phyloP scores from a whole-genome alignment of 1,140 invertebrate species.

The Leguminivora glycinivorella region DNA sequence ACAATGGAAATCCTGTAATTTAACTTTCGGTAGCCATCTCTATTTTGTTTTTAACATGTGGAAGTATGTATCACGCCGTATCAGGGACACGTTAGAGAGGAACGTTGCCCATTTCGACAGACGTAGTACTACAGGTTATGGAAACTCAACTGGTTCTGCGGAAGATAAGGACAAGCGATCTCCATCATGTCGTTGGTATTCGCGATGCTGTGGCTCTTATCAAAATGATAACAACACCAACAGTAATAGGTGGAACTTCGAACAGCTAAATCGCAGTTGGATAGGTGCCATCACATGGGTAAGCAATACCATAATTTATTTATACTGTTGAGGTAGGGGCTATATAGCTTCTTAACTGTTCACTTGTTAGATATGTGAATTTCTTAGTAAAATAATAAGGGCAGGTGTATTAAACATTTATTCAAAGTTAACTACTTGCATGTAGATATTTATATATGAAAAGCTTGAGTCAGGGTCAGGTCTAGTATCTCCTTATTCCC shows the following conservation, averaged over 20 bases:
- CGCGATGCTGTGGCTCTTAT: conserved; percentile 56
- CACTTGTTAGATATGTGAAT: no score
- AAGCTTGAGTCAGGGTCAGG: no score
- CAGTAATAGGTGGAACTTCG: conserved; percentile 65
- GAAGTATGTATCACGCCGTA: conserved; percentile 73
- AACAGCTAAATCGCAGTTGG: conserved; percentile 70
- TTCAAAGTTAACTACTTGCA: no score
- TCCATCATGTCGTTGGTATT: conserved; percentile 54
- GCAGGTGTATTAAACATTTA: no score
- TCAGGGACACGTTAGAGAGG: conserved; percentile 69
- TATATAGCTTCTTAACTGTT: no score
- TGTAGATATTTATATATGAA: no score
- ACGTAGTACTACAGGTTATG: conserved; percentile 61
- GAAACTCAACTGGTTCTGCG: conserved; percentile 48
- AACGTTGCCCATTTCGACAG: conserved; percentile 71
- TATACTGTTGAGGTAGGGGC: conserved; percentile 6
- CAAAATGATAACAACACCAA: conserved; percentile 56
- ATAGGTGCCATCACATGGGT: conserved; percentile 77
- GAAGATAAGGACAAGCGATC: conserved; percentile 57
- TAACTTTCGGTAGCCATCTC: not conserved
- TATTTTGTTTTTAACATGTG: conserved; percentile 58
- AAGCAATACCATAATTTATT: conserved; percentile 39
- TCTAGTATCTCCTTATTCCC: no score
- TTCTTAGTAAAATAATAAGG: no score
- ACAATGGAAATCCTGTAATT: conserved; percentile 24